Base-by-base conservation (phyloP, 2,113 vertebrate genomes). In the Bubo blakistoni region DNA sequence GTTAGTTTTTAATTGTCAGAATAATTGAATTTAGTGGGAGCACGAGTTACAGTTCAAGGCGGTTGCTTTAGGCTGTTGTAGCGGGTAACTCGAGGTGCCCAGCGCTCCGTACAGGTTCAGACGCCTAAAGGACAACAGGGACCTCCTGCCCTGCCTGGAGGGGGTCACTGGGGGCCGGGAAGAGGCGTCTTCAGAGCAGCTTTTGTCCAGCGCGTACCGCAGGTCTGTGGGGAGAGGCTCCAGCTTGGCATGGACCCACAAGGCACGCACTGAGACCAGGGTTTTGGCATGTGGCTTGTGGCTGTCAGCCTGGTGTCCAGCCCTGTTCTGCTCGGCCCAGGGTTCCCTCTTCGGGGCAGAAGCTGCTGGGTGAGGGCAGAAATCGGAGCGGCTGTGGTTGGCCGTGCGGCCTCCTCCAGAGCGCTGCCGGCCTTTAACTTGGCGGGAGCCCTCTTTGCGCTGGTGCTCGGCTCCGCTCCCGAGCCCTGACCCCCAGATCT, bases 131-230 rank as follows among this genome's bases (percentile, higher is more conserved):
- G 62, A 38, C 21, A 3, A 11, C 25, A 10, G 6, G 57, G 16
- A 52, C 18, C 18, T 22, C 25, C 21, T 74, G 24, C 8, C 0
- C 12, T 3, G 9, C 7, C 52, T 16, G 25, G 18, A 3, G 34
- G 11, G 34, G 34, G 5, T 29, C 22, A 2, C 25, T 6, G 3
- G 42, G 55, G 36, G 30, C 21, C 6, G 4, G 20, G 16, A 44
- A 5, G 16, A 19, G 62, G 55, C 2, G 2, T 17, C 40, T 17
- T 10, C 0, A 6, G 58, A 34, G 34, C 67, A 15, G 47, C 21
- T 14, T 38, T 9, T 59, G 51, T 34, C 42, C 26, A 5, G 20
- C 0, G 1, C 0, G 2, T 21, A 3, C 25, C 1, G 6, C 29
- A 22, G 61, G 15, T 38, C 21, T 29, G 30, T 5, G 30, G 40